Conservation (phyloP, 2,113 vertebrate genomes). For the Gymnarchus niloticus region DNA sequence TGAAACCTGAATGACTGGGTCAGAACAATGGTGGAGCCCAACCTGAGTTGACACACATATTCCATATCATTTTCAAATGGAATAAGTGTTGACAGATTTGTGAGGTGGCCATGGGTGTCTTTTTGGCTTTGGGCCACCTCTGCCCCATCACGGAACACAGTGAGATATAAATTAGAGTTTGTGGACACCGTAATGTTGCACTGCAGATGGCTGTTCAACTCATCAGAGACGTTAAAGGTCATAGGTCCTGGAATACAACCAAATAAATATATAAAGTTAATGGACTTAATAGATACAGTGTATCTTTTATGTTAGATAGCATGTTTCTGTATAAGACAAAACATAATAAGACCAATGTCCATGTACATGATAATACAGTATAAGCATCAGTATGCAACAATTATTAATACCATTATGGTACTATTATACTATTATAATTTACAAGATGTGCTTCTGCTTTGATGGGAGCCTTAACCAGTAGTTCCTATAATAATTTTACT, state of each 20-base stretch:
- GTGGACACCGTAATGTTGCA: slow-evolving; percentile 41
- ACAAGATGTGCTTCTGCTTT: no score
- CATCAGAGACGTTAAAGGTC: slow-evolving; percentile 25
- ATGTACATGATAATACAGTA: neutral
- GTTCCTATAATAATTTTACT: neutral
- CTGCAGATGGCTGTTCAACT: slow-evolving; percentile 25
- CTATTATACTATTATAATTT: neutral
- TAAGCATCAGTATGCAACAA: neutral
- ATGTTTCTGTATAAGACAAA: neutral
- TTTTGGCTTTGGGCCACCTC: neutral
- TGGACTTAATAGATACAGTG: neutral
- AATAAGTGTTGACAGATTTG: slow-evolving; percentile 24
- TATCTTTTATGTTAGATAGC: neutral
- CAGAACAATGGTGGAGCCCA: slow-evolving; percentile 17
- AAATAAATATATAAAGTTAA: neutral
- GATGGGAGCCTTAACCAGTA: neutral
- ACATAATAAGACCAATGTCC: neutral
- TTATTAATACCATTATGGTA: neutral
- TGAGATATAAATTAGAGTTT: neutral
- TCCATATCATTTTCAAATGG: neutral
- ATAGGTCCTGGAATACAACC: slow-evolving; percentile 36
- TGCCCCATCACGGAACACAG: neutral
- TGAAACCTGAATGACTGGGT: neutral
- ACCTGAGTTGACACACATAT: slow-evolving; percentile 45
- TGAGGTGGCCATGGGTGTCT: neutral